These are phyloP conservation scores for Osmoderma eremita DNA, from an alignment of 2,888 invertebrate species.

Conservation along the genomic window DNA sequence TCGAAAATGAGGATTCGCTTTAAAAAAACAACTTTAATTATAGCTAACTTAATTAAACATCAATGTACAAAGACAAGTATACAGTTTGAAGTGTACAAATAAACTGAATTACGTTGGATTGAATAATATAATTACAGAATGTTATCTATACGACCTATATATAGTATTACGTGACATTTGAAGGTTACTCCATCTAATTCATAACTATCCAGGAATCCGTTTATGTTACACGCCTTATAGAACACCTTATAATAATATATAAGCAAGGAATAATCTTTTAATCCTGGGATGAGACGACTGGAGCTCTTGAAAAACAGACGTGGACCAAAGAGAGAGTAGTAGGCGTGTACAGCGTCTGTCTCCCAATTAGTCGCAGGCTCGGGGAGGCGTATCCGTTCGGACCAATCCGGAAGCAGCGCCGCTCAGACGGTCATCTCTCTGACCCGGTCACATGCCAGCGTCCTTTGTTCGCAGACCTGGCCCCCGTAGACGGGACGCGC, in stretches of 20 bases:
- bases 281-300: background rate
- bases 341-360: conserved; percentile 45
- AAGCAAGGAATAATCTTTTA: background rate
- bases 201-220: too few relatives aligned
- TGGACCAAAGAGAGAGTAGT: conserved; percentile 51
- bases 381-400: conserved; percentile 50
- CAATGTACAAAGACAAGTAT: too few relatives aligned
- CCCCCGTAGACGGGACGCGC: conserved; percentile 20
- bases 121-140: too few relatives aligned
- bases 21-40: too few relatives aligned
- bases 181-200: too few relatives aligned
- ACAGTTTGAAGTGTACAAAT: too few relatives aligned
- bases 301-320: conserved; percentile 27
- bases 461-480: conserved; percentile 36
- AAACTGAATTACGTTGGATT: too few relatives aligned
- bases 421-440: conserved; percentile 48
- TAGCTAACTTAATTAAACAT: too few relatives aligned
- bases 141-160: too few relatives aligned
- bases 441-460: conserved; percentile 42
- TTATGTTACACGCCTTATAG: too few relatives aligned
- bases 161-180: too few relatives aligned
- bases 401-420: conserved; percentile 50
- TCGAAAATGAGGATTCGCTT: too few relatives aligned
- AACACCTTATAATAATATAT: background rate
- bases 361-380: conserved; percentile 49